phyloP scores from a whole-genome alignment of 2,888 invertebrate genomes.

The Lagria hirta region DNA sequence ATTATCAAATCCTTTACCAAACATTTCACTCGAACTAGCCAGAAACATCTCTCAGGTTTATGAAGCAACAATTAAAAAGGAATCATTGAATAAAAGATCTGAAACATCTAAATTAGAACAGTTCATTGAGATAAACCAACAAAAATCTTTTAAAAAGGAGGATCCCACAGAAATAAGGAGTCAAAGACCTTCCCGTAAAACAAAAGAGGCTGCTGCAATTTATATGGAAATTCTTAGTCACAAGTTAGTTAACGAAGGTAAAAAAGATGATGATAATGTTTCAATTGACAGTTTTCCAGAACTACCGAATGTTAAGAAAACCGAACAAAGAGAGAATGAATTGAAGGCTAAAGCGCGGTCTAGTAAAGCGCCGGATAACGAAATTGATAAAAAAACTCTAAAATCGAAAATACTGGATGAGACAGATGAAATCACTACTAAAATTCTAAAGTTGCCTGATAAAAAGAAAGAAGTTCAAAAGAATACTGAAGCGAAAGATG shows the following conservation, averaged over 20 bases:
- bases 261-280: slow-evolving; percentile 63
- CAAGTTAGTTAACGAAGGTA: slow-evolving; percentile 65
- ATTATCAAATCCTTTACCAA: too few relatives aligned
- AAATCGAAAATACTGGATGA: slow-evolving; percentile 21
- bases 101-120: too few relatives aligned
- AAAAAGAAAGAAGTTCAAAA: slow-evolving; percentile 17
- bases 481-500: not conserved
- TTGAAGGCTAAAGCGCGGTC: slow-evolving; percentile 56
- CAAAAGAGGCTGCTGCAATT: slow-evolving; percentile 73
- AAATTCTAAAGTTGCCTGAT: too few relatives aligned
- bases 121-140: too few relatives aligned
- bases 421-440: too few relatives aligned
- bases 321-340: slow-evolving; percentile 62
- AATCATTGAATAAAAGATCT: too few relatives aligned
- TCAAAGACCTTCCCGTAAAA: slow-evolving; percentile 65
- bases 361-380: slow-evolving; percentile 31
- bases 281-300: slow-evolving; percentile 70
- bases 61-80: too few relatives aligned
- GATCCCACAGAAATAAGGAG: slow-evolving; percentile 19
- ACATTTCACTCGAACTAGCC: too few relatives aligned
- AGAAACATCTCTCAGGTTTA: too few relatives aligned
- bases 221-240: slow-evolving; percentile 74
- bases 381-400: slow-evolving; percentile 23
- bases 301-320: slow-evolving; percentile 64
- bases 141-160: slow-evolving; percentile 14